phyloP scores from a whole-genome alignment of 1,140 invertebrate species.

The Ectropis grisescens region DNA sequence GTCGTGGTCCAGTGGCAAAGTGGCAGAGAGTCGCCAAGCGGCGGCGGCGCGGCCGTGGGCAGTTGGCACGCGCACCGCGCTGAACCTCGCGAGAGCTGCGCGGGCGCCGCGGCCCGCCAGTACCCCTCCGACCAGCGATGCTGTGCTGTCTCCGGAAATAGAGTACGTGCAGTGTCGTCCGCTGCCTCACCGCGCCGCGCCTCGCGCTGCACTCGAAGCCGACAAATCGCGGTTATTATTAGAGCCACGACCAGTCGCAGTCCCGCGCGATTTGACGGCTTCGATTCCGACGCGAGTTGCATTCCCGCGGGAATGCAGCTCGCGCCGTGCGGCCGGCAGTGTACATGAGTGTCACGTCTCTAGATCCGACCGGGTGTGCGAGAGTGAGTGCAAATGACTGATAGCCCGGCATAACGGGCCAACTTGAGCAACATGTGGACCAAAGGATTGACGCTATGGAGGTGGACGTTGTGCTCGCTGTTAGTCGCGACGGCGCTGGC shows the following conservation, averaged over 20 bases:
- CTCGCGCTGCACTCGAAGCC: slow-evolving; percentile 20
- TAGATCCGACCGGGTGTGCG: slow-evolving; percentile 59
- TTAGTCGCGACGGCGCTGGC: slow-evolving; percentile 53
- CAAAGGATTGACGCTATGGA: slow-evolving; percentile 63
- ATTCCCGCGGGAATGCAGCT: slow-evolving; percentile 37
- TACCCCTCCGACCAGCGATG: slow-evolving; percentile 70
- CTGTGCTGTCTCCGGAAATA: slow-evolving; percentile 71
- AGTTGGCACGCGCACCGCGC: slow-evolving; percentile 41
- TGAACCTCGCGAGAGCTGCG: slow-evolving; percentile 43
- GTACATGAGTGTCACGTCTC: slow-evolving; percentile 45
- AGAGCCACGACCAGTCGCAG: background rate
- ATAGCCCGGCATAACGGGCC: slow-evolving; percentile 45
- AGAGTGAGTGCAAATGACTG: slow-evolving; percentile 66
- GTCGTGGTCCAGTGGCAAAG: too few relatives aligned
- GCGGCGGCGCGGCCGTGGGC: slow-evolving; percentile 12
- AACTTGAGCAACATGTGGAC: slow-evolving; percentile 61
- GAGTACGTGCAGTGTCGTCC: slow-evolving; percentile 51
- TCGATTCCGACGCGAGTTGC: slow-evolving; percentile 30
- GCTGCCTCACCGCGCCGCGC: slow-evolving; percentile 23
- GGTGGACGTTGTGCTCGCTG: slow-evolving; percentile 63
- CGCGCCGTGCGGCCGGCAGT: slow-evolving; percentile 40
- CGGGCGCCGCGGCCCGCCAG: slow-evolving; percentile 48
- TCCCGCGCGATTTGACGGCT: slow-evolving; percentile 27
- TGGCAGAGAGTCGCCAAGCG: background rate
- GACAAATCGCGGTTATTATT: slow-evolving; percentile 40